Conservation (phyloP, 2,113 vertebrate genomes). For the Paradoxurus hermaphroditus region DNA sequence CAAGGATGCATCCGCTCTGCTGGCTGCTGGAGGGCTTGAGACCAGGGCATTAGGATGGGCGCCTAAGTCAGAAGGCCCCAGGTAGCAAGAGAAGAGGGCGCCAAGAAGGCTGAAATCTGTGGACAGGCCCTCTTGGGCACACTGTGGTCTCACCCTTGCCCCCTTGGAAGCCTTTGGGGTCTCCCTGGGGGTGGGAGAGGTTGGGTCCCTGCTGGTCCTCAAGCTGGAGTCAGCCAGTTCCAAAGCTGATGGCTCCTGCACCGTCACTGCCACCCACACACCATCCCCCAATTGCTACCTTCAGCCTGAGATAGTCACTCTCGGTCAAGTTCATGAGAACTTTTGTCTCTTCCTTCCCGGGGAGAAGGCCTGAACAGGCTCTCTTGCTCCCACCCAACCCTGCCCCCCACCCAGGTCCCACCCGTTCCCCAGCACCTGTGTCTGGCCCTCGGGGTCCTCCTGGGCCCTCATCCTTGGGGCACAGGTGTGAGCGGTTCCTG, state of each 20-base stretch:
- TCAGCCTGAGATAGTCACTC: not conserved
- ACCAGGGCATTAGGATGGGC: not conserved
- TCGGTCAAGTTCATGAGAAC: not conserved
- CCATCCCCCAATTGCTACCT: not conserved
- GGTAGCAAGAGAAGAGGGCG: not conserved
- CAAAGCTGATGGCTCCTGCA: not conserved
- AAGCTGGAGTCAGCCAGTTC: not conserved
- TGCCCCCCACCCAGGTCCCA: not conserved
- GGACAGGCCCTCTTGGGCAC: not conserved
- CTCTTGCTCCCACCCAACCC: not conserved
- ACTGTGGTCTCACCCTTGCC: not conserved
- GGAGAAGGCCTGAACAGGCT: not conserved
- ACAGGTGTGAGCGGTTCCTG: constrained; percentile 57
- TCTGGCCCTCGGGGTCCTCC: constrained; percentile 23
- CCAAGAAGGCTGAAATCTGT: not conserved
- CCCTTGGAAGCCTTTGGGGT: not conserved
- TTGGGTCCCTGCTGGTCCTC: not conserved
- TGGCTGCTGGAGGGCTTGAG: not conserved
- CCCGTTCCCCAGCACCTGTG: constrained; percentile 46
- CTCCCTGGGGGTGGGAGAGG: not conserved
- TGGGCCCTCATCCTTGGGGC: constrained; percentile 60
- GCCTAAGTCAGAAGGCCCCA: not conserved
- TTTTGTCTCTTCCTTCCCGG: not conserved
- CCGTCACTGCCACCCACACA: not conserved
- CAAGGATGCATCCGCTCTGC: not conserved